phyloP scores from a whole-genome alignment of 1,140 invertebrate genomes.

The Aplysia californica region DNA sequence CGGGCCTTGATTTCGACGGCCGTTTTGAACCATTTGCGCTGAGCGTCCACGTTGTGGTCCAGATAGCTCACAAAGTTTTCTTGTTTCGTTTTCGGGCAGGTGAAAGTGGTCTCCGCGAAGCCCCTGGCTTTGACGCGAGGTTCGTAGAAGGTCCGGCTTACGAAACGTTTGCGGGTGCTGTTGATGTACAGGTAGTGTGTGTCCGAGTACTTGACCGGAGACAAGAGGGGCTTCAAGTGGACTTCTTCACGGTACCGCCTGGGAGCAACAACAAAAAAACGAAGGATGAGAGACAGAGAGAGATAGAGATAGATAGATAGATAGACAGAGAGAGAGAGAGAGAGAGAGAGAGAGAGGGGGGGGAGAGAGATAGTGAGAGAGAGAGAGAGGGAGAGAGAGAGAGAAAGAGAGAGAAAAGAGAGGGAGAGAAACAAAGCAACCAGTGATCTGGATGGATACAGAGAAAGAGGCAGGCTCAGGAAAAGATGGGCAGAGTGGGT shows the following conservation, averaged over 20 bases:
- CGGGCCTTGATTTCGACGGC: constrained; percentile 49
- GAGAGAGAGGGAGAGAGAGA: background rate
- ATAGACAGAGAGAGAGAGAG: background rate
- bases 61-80: constrained; percentile 41
- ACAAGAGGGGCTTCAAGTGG: constrained; percentile 38
- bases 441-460: background rate
- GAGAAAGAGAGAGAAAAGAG: background rate
- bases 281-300: background rate
- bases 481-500: background rate
- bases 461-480: background rate
- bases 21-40: constrained; percentile 52
- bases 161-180: constrained; percentile 44
- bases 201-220: constrained; percentile 40
- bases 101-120: constrained; percentile 46
- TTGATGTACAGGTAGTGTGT: constrained; percentile 47
- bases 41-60: constrained; percentile 47
- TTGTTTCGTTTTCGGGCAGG: constrained; percentile 42
- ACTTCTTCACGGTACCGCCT: constrained; percentile 46
- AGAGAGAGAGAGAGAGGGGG: background rate
- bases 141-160: constrained; percentile 51
- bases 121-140: constrained; percentile 40
- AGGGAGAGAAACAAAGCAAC: background rate
- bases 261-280: background rate
- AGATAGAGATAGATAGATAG: background rate
- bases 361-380: background rate